phyloP scores from a whole-genome alignment of 2,113 vertebrate genomes.

The Dromas ardeola region DNA sequence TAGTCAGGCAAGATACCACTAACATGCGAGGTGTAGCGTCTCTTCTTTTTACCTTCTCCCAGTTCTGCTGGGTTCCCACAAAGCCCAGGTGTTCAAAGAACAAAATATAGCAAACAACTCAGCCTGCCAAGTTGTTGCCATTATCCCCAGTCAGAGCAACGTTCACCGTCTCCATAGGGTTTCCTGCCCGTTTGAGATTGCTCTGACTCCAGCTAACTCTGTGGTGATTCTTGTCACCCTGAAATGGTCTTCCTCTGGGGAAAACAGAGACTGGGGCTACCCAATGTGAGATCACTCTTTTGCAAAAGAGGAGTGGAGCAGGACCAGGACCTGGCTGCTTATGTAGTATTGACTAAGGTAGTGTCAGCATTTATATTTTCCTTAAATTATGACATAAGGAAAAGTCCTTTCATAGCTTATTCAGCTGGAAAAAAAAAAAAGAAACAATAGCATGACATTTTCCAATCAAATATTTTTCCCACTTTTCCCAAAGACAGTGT shows the following conservation, averaged over 20 bases:
- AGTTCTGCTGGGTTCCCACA: background rate
- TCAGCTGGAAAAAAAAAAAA: conserved; percentile 40
- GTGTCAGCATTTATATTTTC: background rate
- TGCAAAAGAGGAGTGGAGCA: background rate
- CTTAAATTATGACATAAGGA: conserved; percentile 49
- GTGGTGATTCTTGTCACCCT: background rate
- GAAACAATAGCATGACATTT: conserved; percentile 68
- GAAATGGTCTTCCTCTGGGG: background rate
- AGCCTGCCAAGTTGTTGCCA: background rate
- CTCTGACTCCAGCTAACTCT: background rate
- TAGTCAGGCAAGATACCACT: background rate
- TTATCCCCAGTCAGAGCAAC: background rate
- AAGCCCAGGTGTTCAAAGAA: background rate
- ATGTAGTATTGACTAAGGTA: background rate
- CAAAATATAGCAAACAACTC: background rate
- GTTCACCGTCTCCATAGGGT: background rate
- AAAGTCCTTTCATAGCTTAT: conserved; percentile 48
- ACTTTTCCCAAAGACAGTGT: conserved; percentile 65
- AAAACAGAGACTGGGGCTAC: background rate
- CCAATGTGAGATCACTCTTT: background rate
- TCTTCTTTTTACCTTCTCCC: background rate
- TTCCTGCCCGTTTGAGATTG: background rate
- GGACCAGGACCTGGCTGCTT: background rate
- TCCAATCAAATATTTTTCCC: conserved; percentile 70
- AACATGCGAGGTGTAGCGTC: background rate